Evolutionary conservation across 1,140 invertebrate species (phyloP), one percentile per base, ranked within the genome.

Genomic region (Aphaenogaster rudis): DNA sequence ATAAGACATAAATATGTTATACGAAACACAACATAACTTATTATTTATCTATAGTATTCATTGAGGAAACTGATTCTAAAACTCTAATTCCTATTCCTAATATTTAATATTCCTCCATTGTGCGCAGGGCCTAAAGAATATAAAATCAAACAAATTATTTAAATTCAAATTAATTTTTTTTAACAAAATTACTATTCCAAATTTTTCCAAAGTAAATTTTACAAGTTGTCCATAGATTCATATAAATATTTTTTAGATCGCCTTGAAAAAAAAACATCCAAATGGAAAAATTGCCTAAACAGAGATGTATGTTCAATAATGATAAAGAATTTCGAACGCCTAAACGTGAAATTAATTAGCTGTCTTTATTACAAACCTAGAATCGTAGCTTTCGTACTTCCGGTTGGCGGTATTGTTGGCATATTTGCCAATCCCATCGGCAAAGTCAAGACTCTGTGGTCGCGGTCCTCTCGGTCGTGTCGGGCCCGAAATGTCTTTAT

Each of bases 391-490:
- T 2, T 88, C 86, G 59, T 90, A 86, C 33, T 84, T 78, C 63
- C 48, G 91, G 7, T 89, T 88, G 6, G 84, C 79, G 54, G 88
- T 93, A 9, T 78, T 86, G 71, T 90, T 93, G 42, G 88, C 81
- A 67, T 93, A 89, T 45, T 93, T 81, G 72, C 91, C 91, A 42
- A 94, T 89, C 67, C 92, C 91, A 76, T 94, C 93, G 48, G 92
- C 88, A 33, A 91, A 90, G 84, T 94, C 87, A 45, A 93, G 91
- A 81, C 93, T 88, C 5, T 87, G 69, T 4, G 94, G 94, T 59
- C 94, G 91, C 17, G 91, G 91, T 33, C 93, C 91, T 57, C 81
- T 92, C n/a, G 88, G 89, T 63, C 86, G 71, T 13, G 81, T 71
- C 21, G 78, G 74, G 81, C 79, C 3, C 69, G 91, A 28, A 72